phyloP scores from a whole-genome alignment of 2,113 vertebrate genomes.

The Elephantulus edwardii region DNA sequence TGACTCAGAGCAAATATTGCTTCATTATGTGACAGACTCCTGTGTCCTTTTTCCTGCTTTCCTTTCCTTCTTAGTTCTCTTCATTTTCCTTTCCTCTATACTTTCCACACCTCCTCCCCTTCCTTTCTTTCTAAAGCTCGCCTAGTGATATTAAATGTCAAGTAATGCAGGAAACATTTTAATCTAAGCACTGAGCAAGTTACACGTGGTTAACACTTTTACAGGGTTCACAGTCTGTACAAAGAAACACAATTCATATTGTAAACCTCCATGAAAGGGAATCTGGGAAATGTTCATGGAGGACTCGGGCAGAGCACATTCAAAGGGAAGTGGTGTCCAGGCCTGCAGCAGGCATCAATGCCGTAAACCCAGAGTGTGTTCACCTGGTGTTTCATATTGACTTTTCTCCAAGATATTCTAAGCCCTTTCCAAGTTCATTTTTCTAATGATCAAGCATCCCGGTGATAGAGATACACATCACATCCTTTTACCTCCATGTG shows the following conservation, averaged over 20 bases:
- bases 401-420: background rate
- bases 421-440: slow-evolving; percentile 25
- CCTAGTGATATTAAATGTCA: background rate
- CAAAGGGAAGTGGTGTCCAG: background rate
- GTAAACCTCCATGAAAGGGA: background rate
- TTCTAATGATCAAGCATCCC: slow-evolving; percentile 22
- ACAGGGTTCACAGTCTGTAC: background rate
- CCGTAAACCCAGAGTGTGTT: background rate
- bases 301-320: background rate
- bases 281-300: background rate
- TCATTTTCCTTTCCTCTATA: background rate
- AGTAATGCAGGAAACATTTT: background rate
- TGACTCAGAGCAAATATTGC: background rate
- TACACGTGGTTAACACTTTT: background rate
- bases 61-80: background rate
- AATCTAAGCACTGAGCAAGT: background rate
- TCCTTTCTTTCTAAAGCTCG: background rate
- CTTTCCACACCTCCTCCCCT: background rate
- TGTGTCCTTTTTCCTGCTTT: background rate
- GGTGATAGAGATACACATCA: background rate
- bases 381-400: background rate
- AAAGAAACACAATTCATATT: background rate
- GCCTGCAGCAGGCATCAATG: background rate
- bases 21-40: background rate
- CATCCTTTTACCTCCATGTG: background rate